Evolutionary conservation across 2,888 invertebrate genomes (phyloP).

Genomic region (Invenusta paracnida): DNA sequence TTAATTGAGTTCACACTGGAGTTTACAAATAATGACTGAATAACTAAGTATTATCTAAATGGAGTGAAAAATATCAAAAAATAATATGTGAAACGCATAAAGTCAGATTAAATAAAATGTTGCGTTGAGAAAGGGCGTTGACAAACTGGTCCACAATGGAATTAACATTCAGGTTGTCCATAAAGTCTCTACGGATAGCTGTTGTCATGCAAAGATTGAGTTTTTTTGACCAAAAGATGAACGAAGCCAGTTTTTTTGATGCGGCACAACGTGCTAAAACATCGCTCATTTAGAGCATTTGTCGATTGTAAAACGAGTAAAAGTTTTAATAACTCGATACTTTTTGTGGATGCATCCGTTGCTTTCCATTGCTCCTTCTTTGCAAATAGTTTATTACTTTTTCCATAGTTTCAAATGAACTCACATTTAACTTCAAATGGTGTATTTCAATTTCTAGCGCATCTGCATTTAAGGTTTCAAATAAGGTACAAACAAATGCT

Average conservation of each 20-base stretch:
- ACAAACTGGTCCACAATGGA: background rate
- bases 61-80: too few species aligned
- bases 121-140: too few species aligned
- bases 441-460: background rate
- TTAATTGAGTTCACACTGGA: too few species aligned
- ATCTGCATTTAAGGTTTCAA: background rate
- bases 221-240: background rate
- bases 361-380: background rate
- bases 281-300: background rate
- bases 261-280: background rate
- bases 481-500: background rate
- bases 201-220: background rate
- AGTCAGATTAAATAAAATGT: too few species aligned
- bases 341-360: background rate
- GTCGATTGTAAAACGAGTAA: background rate
- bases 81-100: too few species aligned
- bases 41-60: too few species aligned
- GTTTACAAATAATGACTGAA: too few species aligned
- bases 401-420: background rate
- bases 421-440: too few species aligned
- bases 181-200: background rate
- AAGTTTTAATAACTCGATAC: too few species aligned
- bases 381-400: background rate
- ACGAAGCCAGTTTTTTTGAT: background rate
- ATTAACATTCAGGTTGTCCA: background rate